Evolutionary conservation across 64 coral and sea anemone species (phyloP).

Genomic region (Montipora sp.): DNA sequence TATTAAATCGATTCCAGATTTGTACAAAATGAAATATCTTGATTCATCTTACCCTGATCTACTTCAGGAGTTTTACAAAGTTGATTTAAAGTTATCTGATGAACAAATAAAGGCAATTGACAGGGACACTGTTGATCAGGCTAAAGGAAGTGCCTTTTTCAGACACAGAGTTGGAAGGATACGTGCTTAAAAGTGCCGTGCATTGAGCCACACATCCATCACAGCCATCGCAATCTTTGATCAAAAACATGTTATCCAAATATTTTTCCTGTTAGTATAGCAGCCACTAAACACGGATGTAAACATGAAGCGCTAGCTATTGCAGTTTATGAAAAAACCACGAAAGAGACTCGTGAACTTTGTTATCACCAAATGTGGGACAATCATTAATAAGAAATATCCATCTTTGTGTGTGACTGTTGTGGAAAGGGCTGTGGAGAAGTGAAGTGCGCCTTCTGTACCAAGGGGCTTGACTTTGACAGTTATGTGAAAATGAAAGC

Average conservation of each 20-base stretch:
- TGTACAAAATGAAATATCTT: neutral
- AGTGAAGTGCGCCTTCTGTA: slow-evolving; percentile 23
- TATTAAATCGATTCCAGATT: neutral
- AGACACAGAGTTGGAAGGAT: slow-evolving; percentile 47
- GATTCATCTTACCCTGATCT: slow-evolving; percentile 25
- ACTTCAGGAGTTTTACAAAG: neutral
- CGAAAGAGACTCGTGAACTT: too few species aligned
- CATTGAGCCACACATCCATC: slow-evolving; percentile 22
- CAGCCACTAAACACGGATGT: slow-evolving; percentile 57
- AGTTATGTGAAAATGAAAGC: slow-evolving; percentile 6
- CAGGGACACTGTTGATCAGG: slow-evolving; percentile 23
- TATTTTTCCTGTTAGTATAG: neutral
- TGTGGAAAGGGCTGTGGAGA: slow-evolving; percentile 49
- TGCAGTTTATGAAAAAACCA: slow-evolving; percentile 18
- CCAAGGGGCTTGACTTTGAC: neutral
- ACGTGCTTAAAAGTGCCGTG: slow-evolving; percentile 7
- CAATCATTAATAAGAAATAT: slow-evolving; percentile 18
- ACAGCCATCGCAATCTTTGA: slow-evolving; percentile 40
- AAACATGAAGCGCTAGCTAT: slow-evolving; percentile 48
- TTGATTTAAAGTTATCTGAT: neutral
- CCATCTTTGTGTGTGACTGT: slow-evolving; percentile 44
- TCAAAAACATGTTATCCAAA: slow-evolving; percentile 63
- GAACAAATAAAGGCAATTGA: slow-evolving; percentile 16
- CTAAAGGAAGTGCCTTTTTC: slow-evolving; percentile 29
- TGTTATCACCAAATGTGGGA: slow-evolving; percentile 6